These are phyloP conservation scores for Melipona bicolor DNA, from an alignment of 2,888 invertebrate species.

Conservation along the genomic window DNA sequence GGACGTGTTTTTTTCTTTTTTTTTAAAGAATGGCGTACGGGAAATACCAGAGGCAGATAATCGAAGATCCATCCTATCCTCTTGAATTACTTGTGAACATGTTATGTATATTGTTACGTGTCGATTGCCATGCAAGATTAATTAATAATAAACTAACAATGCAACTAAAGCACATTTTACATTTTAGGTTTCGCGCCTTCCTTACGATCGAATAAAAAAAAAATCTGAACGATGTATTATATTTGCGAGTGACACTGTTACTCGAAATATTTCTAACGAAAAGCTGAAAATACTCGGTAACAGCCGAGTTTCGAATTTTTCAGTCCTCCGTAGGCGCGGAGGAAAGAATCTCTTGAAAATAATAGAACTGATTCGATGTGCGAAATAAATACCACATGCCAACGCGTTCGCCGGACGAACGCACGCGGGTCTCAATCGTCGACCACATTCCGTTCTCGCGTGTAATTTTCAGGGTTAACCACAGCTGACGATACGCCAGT, in stretches of 20 bases:
- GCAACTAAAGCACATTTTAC: constrained; percentile 27
- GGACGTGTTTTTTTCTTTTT: neutral
- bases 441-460: constrained; percentile 68
- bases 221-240: no score
- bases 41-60: neutral
- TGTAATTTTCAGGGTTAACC: constrained; percentile 72
- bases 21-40: neutral
- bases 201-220: no score
- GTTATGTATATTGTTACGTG: constrained; percentile 56
- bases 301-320: no score
- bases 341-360: no score
- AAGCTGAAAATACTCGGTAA: no score
- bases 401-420: constrained; percentile 26
- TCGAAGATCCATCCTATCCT: constrained; percentile 20
- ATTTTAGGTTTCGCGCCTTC: no score
- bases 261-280: no score
- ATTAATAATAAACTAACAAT: constrained; percentile 60
- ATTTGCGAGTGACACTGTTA: no score
- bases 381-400: constrained; percentile 24
- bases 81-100: constrained; percentile 41
- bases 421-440: constrained; percentile 52
- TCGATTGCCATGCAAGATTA: constrained; percentile 58
- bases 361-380: no score
- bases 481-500: constrained; percentile 60
- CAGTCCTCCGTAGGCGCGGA: no score